Evolutionary conservation across 2,888 invertebrate genomes (phyloP).

Genomic region (Aricia artaxerxes): DNA sequence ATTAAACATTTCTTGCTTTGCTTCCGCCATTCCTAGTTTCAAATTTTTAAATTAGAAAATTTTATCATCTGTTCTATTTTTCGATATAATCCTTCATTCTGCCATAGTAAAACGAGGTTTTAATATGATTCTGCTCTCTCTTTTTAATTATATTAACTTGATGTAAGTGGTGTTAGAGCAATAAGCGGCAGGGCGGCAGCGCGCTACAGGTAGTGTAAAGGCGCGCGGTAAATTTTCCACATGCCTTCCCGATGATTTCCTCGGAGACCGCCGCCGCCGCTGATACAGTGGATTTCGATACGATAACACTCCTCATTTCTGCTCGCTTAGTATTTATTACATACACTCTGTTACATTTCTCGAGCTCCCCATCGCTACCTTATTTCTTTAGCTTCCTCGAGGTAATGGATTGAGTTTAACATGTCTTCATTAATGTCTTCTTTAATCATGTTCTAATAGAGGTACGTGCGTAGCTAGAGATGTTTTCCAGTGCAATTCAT

Average conservation of each 20-base stretch:
- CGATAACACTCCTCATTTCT: conserved; percentile 78
- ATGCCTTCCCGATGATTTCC: conserved; percentile 90
- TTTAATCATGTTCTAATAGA: not conserved
- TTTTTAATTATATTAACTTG: not conserved
- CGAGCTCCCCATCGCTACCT: not conserved
- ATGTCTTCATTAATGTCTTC: not conserved
- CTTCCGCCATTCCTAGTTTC: not conserved
- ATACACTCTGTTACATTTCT: conserved; percentile 50
- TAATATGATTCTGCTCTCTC: no score
- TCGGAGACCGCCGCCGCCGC: conserved; percentile 83
- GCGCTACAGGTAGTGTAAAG: conserved; percentile 73
- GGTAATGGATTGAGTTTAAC: not conserved
- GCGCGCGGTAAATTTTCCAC: conserved; percentile 83
- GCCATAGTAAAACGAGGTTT: no score
- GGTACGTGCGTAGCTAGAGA: not conserved
- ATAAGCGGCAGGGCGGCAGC: conserved; percentile 54
- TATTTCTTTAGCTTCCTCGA: not conserved
- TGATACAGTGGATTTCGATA: conserved; percentile 79
- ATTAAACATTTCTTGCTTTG: no score
- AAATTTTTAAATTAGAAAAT: not conserved
- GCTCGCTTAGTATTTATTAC: conserved; percentile 59
- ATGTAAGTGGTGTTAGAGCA: conserved; percentile 18
- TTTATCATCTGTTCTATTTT: not conserved
- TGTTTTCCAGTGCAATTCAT: not conserved
- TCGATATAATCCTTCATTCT: no score